Percentiles rank a stretch among this genome's conserved stretches.
phyloP scores from a whole-genome alignment of 2,888 invertebrate genomes.

The Brenthis ino region DNA sequence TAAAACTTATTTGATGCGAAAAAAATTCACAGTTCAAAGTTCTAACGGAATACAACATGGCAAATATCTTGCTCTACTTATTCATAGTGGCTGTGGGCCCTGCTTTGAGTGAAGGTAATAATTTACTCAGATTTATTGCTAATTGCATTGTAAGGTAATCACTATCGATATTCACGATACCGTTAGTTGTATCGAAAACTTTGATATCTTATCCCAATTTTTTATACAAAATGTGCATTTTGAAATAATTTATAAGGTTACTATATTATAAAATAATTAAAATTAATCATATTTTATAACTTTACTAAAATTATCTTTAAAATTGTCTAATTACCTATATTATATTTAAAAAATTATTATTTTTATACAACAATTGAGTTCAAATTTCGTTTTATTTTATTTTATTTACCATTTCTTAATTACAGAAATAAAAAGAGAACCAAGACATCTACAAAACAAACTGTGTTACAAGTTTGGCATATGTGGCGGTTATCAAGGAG shows the following conservation, averaged over 20 bases:
- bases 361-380: neutral
- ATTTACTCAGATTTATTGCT: constrained; percentile 52
- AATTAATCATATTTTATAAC: no score
- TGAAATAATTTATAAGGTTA: no score
- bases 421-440: constrained; percentile 43
- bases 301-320: no score
- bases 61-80: constrained; percentile 38
- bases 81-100: constrained; percentile 47
- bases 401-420: constrained; percentile 36
- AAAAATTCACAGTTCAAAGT: constrained; percentile 49
- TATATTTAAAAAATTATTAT: neutral
- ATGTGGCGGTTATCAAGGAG: constrained; percentile 45
- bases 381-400: constrained; percentile 19
- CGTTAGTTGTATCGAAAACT: constrained; percentile 10
- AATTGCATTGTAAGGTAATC: constrained; percentile 47
- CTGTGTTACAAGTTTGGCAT: constrained; percentile 61
- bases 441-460: constrained; percentile 56
- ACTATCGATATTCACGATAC: constrained; percentile 36
- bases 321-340: no score
- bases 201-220: neutral
- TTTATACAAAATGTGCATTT: neutral
- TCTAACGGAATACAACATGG: constrained; percentile 61
- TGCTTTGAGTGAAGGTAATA: constrained; percentile 63
- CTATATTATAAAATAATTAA: no score
- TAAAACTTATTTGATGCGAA: constrained; percentile 64